Conservation (phyloP, 2,888 invertebrate genomes). For the Eristalis pertinax region DNA sequence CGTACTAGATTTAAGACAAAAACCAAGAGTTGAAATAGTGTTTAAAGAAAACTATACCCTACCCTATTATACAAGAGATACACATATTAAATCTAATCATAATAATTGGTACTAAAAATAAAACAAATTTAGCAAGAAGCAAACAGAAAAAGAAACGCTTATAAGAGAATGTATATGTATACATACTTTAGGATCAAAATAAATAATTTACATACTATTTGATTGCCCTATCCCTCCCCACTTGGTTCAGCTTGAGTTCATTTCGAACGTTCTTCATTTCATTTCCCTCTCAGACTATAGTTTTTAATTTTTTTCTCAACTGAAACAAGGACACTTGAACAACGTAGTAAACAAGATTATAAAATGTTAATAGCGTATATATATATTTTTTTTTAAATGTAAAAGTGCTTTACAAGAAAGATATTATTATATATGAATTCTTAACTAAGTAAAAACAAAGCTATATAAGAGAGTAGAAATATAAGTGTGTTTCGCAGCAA, state of each 20-base stretch:
- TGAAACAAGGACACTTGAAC: constrained; percentile 22
- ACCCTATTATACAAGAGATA: constrained; percentile 35
- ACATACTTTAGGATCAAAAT: constrained; percentile 16
- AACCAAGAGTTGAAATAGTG: constrained; percentile 5
- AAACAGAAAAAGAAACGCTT: constrained; percentile 49
- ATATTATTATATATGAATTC: constrained; percentile 8
- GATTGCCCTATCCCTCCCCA: background rate
- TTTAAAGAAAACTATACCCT: constrained; percentile 25
- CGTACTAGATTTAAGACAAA: constrained; percentile 31
- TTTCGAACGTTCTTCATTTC: background rate
- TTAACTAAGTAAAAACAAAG: background rate
- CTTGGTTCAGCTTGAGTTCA: background rate
- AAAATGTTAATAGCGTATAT: background rate
- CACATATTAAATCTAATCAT: background rate
- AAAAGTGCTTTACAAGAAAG: constrained; percentile 46
- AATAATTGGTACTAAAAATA: background rate
- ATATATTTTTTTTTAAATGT: constrained; percentile 15
- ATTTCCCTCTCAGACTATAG: background rate
- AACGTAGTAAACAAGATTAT: constrained; percentile 21
- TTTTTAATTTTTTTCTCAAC: background rate
- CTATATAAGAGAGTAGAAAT: background rate
- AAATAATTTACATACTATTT: background rate
- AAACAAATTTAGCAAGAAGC: background rate
- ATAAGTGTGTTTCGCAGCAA: constrained; percentile 41
- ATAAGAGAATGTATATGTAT: constrained; percentile 35